Percentiles rank a stretch among this genome's conserved stretches.
Evolutionary conservation across 1,140 invertebrate species (phyloP).

Genomic region (Anastrepha obliqua): DNA sequence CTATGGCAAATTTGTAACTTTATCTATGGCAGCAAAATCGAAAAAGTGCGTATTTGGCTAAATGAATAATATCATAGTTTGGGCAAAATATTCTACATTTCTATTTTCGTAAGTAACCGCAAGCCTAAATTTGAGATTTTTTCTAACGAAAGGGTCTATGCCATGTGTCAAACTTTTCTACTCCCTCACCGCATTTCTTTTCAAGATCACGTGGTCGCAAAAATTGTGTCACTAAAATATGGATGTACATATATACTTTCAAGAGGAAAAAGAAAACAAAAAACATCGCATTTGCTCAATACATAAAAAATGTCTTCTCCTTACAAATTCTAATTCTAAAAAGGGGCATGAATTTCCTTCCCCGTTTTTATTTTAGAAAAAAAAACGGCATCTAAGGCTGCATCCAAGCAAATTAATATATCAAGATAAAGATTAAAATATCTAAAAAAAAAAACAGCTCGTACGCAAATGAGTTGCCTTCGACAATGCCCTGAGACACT

Average conservation of each 20-base stretch:
- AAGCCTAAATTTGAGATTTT: too few species aligned
- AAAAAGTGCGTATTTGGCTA: too few species aligned
- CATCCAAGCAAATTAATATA: background rate
- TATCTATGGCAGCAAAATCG: too few species aligned
- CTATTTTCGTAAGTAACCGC: too few species aligned
- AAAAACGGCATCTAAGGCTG: background rate
- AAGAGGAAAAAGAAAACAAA: too few species aligned
- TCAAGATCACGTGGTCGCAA: background rate
- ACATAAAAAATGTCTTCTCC: background rate
- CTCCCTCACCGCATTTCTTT: background rate
- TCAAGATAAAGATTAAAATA: background rate
- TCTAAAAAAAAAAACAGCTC: background rate
- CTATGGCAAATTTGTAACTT: too few species aligned
- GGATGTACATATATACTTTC: too few species aligned
- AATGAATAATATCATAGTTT: too few species aligned
- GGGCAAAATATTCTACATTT: too few species aligned
- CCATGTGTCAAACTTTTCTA: background rate
- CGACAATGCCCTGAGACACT: background rate
- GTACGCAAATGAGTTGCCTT: background rate
- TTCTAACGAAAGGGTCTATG: too few species aligned
- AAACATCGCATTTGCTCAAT: background rate
- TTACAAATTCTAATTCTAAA: background rate
- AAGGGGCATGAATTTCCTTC: background rate
- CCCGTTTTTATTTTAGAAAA: background rate
- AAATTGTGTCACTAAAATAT: conserved; percentile 24